phyloP scores from a whole-genome alignment of 2,797 vertebrate species.

The Arremon brunneinucha region DNA sequence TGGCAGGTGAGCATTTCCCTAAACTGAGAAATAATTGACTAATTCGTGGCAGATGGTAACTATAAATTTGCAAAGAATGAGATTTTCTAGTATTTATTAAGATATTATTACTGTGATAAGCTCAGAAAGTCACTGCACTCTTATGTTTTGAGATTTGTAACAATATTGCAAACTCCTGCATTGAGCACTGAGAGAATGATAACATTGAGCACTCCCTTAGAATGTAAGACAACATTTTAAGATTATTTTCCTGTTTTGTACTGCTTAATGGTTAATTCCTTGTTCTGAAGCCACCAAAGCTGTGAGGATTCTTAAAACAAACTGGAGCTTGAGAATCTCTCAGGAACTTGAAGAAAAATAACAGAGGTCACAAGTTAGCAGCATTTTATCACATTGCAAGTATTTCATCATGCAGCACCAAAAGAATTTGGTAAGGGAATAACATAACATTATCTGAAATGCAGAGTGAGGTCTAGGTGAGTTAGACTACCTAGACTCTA shows the following conservation, averaged over 20 bases:
- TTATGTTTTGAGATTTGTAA: not conserved
- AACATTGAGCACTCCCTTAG: not conserved
- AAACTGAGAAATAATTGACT: constrained; percentile 28
- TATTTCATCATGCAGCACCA: not conserved
- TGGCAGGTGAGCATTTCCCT: not conserved
- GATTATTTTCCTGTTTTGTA: not conserved
- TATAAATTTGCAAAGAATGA: not conserved
- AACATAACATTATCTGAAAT: not conserved
- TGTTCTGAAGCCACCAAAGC: not conserved
- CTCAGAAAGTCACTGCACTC: not conserved
- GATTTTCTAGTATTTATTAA: not conserved
- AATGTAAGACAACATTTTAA: not conserved
- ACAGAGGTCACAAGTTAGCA: not conserved
- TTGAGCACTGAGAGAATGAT: accelerated
- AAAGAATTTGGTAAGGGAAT: not conserved
- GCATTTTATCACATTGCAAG: not conserved
- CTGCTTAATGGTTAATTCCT: not conserved
- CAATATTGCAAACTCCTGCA: not conserved
- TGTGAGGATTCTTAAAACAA: not conserved
- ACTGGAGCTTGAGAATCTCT: not conserved
- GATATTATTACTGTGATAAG: not conserved
- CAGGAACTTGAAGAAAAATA: not conserved
- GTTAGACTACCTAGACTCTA: not conserved
- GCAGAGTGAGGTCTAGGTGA: not conserved
- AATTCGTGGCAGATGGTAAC: not conserved